These are phyloP conservation scores for Caenorhabditis inopinata DNA, from an alignment of 1,140 invertebrate species.

Conservation along the genomic window DNA sequence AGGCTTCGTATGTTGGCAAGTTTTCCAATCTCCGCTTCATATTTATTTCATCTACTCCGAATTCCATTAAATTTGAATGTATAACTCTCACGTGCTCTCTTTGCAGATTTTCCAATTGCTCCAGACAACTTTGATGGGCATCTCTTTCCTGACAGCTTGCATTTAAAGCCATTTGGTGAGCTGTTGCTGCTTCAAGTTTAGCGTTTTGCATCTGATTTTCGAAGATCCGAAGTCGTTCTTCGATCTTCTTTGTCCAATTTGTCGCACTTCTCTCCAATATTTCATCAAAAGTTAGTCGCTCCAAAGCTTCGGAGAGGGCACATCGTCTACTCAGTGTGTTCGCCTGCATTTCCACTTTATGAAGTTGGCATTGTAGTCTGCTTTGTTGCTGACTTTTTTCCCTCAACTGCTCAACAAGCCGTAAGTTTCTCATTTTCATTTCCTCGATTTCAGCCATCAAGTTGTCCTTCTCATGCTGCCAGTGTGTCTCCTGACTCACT, in stretches of 20 bases:
- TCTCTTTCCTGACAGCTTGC: slow-evolving; percentile 36
- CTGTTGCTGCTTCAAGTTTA: slow-evolving; percentile 37
- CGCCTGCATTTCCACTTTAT: slow-evolving; percentile 34
- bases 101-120: slow-evolving; percentile 45
- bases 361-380: slow-evolving; percentile 30
- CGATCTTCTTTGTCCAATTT: slow-evolving; percentile 41
- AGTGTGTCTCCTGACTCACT: slow-evolving; percentile 32
- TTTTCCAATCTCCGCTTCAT: slow-evolving; percentile 10
- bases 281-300: slow-evolving; percentile 36
- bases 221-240: slow-evolving; percentile 42
- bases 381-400: slow-evolving; percentile 36
- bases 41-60: slow-evolving; percentile 36
- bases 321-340: slow-evolving; percentile 35
- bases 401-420: slow-evolving; percentile 39
- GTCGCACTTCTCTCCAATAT: slow-evolving; percentile 32
- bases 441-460: slow-evolving; percentile 41
- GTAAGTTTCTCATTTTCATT: slow-evolving; percentile 36
- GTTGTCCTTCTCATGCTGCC: slow-evolving; percentile 38
- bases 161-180: slow-evolving; percentile 41
- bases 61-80: slow-evolving; percentile 34
- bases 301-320: slow-evolving; percentile 37
- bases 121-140: slow-evolving; percentile 43
- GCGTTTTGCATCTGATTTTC: slow-evolving; percentile 41
- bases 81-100: slow-evolving; percentile 46
- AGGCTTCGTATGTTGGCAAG: slow-evolving; percentile 24